phyloP scores from a whole-genome alignment of 2,888 invertebrate genomes.

The Noctua fimbriata region DNA sequence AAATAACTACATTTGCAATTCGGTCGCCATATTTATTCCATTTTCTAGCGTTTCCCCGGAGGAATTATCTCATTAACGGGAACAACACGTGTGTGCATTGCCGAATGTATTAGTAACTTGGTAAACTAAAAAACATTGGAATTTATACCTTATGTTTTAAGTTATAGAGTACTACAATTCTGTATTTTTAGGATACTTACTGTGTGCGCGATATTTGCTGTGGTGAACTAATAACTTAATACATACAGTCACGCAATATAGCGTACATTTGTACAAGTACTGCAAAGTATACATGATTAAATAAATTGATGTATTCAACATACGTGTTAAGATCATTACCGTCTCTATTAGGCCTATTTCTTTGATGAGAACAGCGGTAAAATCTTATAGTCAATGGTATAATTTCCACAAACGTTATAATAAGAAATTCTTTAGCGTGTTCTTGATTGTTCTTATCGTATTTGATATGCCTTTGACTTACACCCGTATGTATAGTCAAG shows the following conservation, averaged over 20 bases:
- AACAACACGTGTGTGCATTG: constrained; percentile 73
- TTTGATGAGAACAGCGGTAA: constrained; percentile 11
- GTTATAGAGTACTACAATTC: constrained; percentile 42
- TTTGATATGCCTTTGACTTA: not conserved
- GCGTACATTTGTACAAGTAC: constrained; percentile 35
- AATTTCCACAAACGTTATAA: not conserved
- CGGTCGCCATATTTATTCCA: constrained; percentile 75
- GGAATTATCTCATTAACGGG: constrained; percentile 80
- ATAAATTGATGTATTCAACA: constrained; percentile 52
- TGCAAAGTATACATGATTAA: constrained; percentile 36
- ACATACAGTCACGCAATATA: constrained; percentile 62
- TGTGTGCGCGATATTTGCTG: constrained; percentile 55
- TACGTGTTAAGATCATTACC: constrained; percentile 42
- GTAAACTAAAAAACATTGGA: constrained; percentile 30
- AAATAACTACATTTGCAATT: constrained; percentile 75
- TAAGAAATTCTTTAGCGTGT: not conserved
- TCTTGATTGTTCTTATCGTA: not conserved
- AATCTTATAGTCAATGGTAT: not conserved
- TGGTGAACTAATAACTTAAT: constrained; percentile 66
- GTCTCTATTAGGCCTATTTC: constrained; percentile 35
- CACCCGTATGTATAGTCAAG: too few relatives aligned
- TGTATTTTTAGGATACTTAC: constrained; percentile 21
- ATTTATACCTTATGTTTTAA: constrained; percentile 49
- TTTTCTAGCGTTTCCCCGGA: constrained; percentile 75
- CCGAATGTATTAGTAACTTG: constrained; percentile 50